phyloP scores from a whole-genome alignment of 2,797 vertebrate genomes.

The Pteronotus mesoamericanus region DNA sequence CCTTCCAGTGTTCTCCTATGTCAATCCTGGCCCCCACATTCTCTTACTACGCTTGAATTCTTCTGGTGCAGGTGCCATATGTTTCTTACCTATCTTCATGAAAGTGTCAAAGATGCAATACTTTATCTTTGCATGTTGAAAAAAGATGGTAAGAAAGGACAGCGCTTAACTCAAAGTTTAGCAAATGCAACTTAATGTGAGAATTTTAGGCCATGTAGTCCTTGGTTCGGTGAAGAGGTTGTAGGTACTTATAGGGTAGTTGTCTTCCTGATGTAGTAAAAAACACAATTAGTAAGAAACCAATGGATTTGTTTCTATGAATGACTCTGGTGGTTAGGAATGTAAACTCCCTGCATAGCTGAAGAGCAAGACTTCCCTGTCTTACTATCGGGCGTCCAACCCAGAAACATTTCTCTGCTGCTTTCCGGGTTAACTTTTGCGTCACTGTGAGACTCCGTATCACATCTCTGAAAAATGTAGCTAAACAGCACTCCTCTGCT shows the following conservation, averaged over 20 bases:
- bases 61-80: not conserved
- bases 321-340: not conserved
- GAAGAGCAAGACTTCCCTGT: not conserved
- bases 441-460: too few relatives aligned
- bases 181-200: not conserved
- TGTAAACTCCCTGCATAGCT: not conserved
- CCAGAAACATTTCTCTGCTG: not conserved
- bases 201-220: not conserved
- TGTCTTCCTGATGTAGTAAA: not conserved
- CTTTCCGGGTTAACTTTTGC: not conserved
- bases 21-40: not conserved
- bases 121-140: not conserved
- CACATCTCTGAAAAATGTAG: not conserved
- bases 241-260: not conserved
- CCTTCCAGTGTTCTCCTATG: not conserved
- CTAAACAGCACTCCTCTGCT: not conserved
- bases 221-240: not conserved
- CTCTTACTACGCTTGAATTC: not conserved
- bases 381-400: not conserved
- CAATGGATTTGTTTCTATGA: not conserved
- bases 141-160: not conserved
- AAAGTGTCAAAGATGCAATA: not conserved
- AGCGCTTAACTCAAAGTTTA: not conserved
- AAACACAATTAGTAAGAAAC: not conserved
- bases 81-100: not conserved